These are phyloP conservation scores for Ectemnius cavifrons DNA, from an alignment of 2,888 invertebrate species.

Conservation along the genomic window DNA sequence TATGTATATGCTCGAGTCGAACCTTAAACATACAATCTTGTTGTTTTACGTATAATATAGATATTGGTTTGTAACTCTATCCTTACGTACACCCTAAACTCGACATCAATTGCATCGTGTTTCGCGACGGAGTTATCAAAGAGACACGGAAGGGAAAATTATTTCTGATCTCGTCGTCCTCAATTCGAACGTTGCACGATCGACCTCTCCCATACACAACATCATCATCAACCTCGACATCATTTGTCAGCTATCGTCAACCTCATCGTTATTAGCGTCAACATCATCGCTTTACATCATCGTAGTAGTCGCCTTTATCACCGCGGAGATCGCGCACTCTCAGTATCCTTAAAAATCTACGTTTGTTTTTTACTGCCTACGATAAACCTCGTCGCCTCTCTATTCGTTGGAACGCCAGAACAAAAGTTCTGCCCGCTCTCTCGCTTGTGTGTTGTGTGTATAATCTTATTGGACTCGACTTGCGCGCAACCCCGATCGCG, in stretches of 20 bases:
- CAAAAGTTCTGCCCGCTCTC: constrained; percentile 40
- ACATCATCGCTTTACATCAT: constrained; percentile 11
- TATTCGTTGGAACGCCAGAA: constrained; percentile 45
- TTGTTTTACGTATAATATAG: constrained; percentile 40
- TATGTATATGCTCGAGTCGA: constrained; percentile 46
- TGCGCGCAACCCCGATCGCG: no score
- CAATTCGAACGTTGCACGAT: background rate
- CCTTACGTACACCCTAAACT: constrained; percentile 45
- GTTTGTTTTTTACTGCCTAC: constrained; percentile 37
- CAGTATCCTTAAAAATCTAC: constrained; percentile 46
- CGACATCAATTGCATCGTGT: constrained; percentile 50
- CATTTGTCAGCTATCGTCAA: constrained; percentile 17
- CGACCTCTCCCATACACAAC: background rate
- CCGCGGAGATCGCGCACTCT: constrained; percentile 64
- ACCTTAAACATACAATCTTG: constrained; percentile 55
- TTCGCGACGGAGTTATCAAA: constrained; percentile 41
- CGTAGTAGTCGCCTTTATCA: constrained; percentile 16
- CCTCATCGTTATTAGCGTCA: constrained; percentile 20
- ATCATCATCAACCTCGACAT: constrained; percentile 21
- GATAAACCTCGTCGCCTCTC: constrained; percentile 38
- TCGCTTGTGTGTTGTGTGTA: constrained; percentile 25
- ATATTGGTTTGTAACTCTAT: constrained; percentile 50
- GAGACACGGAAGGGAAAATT: constrained; percentile 33
- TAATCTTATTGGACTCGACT: constrained; percentile 25
- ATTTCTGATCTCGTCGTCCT: no score